A percentile compares a stretch with the other conserved stretches of the same genome.
Evolutionary conservation across 2,113 vertebrate species (phyloP).

Genomic region (Xenus cinereus): DNA sequence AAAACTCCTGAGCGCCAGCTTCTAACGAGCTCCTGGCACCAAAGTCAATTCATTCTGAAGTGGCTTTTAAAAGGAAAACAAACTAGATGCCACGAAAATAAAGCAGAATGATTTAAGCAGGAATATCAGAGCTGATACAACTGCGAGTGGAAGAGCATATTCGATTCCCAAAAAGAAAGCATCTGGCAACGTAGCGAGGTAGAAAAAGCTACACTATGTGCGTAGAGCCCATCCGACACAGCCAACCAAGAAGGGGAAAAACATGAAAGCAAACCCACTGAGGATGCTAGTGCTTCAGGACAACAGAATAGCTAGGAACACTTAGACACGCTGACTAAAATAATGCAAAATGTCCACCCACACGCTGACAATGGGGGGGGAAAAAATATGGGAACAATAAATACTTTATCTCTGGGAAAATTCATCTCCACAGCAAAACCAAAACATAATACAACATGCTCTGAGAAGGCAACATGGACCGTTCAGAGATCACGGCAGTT

Average conservation of each 20-base stretch:
- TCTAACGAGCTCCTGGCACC: constrained; percentile 27
- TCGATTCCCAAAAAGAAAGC: constrained; percentile 20
- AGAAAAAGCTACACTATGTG: not conserved
- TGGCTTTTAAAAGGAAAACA: constrained; percentile 35
- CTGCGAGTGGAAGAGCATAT: not conserved
- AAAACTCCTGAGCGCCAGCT: constrained; percentile 18
- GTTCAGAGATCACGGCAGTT: not conserved
- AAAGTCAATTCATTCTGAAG: constrained; percentile 42
- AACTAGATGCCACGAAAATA: constrained; percentile 46
- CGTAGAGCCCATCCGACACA: not conserved
- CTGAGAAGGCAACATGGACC: not conserved
- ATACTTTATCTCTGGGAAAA: not conserved
- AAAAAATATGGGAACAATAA: not conserved
- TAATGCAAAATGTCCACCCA: not conserved
- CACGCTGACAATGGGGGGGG: not conserved
- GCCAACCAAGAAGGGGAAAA: not conserved
- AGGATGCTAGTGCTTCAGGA: not conserved
- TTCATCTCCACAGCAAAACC: not conserved
- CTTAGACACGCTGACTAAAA: not conserved
- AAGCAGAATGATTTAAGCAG: constrained; percentile 24
- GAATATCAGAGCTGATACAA: constrained; percentile 11
- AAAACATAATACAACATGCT: not conserved
- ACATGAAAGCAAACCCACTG: constrained; percentile 10
- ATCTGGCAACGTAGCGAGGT: not conserved
- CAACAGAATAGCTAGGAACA: not conserved